Evolutionary conservation across 2,113 vertebrate species (phyloP).

Genomic region (Gila orcuttii): DNA sequence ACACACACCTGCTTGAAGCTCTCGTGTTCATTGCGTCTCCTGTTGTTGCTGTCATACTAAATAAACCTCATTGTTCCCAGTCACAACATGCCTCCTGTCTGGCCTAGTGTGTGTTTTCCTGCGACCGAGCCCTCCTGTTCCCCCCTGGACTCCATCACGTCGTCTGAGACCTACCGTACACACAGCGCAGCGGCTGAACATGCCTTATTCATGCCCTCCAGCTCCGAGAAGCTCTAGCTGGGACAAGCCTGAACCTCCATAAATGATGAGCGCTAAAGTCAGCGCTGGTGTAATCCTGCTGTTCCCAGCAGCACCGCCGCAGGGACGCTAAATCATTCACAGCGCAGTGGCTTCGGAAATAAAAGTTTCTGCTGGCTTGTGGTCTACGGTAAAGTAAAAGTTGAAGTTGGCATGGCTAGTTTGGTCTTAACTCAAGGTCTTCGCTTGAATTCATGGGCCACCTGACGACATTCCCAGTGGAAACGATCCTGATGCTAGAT

Average conservation of each 20-base stretch:
- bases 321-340: conserved; percentile 55
- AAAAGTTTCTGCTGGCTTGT: conserved; percentile 29
- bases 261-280: conserved; percentile 53
- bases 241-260: conserved; percentile 47
- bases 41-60: conserved; percentile 42
- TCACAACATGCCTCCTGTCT: conserved; percentile 46
- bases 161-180: conserved; percentile 17
- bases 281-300: background rate
- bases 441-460: background rate
- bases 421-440: background rate
- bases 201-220: conserved; percentile 57
- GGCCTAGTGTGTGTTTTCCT: conserved; percentile 38
- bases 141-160: conserved; percentile 16
- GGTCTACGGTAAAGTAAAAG: conserved; percentile 10
- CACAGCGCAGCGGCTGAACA: conserved; percentile 32
- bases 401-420: background rate
- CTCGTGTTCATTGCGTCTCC: conserved; percentile 30
- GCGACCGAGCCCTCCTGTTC: background rate
- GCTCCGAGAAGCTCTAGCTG: conserved; percentile 47
- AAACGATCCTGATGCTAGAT: background rate
- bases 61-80: conserved; percentile 50
- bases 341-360: conserved; percentile 31
- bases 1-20: conserved; percentile 16
- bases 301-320: conserved; percentile 34
- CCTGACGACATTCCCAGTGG: background rate